Conservation (phyloP, 1,140 invertebrate species). For the Phocides pigmalion region DNA sequence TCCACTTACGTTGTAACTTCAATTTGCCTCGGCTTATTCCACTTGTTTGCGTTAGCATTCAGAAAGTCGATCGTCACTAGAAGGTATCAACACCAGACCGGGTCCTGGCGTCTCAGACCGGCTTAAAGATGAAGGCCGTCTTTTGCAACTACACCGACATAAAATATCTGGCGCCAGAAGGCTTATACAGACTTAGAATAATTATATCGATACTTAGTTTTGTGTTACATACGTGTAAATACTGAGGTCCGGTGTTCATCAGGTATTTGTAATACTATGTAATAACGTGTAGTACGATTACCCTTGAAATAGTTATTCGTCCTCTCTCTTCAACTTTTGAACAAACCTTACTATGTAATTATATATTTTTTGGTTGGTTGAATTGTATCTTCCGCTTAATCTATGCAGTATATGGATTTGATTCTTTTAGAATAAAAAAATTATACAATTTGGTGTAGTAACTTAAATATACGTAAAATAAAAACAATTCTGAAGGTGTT, state of each 20-base stretch:
- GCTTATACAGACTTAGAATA: constrained; percentile 32
- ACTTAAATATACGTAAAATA: no score
- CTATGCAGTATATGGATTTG: no score
- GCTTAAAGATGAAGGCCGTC: constrained; percentile 59
- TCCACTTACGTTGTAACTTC: no score
- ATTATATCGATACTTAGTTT: constrained; percentile 25
- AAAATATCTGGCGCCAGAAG: constrained; percentile 44
- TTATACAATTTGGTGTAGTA: no score
- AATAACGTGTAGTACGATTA: not conserved
- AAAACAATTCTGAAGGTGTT: no score
- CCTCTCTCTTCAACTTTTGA: no score
- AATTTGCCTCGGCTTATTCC: no score
- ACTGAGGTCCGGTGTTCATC: not conserved
- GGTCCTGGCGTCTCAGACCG: constrained; percentile 41
- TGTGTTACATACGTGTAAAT: not conserved
- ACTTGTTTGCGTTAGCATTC: not conserved
- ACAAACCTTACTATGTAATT: no score
- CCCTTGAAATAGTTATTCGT: not conserved
- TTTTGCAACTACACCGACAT: constrained; percentile 57
- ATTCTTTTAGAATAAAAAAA: no score
- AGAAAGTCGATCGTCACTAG: constrained; percentile 21
- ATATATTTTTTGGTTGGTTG: no score
- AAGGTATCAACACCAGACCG: constrained; percentile 35
- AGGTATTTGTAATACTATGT: not conserved
- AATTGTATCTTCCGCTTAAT: no score